Evolutionary conservation across 2,113 vertebrate genomes (phyloP), one percentile per base, ranked within the genome.

Genomic region (Herpetotheres cachinnans): DNA sequence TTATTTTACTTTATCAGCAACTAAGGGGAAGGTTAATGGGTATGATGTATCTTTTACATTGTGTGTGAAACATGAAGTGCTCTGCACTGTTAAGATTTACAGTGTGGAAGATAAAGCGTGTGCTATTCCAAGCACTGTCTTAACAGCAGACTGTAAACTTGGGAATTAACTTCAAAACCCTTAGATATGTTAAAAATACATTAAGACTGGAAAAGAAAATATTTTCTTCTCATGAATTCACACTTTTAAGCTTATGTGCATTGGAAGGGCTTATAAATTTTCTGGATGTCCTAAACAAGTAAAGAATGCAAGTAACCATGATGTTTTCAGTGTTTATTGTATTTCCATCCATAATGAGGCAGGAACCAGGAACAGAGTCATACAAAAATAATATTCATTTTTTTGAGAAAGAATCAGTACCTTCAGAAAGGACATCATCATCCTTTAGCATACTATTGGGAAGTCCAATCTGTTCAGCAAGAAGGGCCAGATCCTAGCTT

Each of bases 1-100:
- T 91, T 86, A 84, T 98, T 98, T 98, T 98, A 98, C 92, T 98
- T 98, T 98, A 98, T 98, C 97, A 97, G 97, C 97, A 97, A 82
- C 86, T 95, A 90, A 97, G 92, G 91, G 93, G 84, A 97, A 98
- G 96, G 97, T 98, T 98, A 98, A 98, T 98, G 88, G 88, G 87
- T 83, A 46, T 97, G 96, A 97, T 98, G 83, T 94, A 97, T 98
- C 96, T 98, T 98, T 97, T 95, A 95, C 50, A 36, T 94, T 94
- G 76, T 97, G 77, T 94, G 90, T 97, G 97, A 98, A 98, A 93
- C 95, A 89, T 72, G 74, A 82, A 97, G 85, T 95, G 56, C 93
- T 97, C 89, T 91, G 70, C 29, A 32, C 77, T 95, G 56, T 90
- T 70, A 93, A 95, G 96, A 98, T 97, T 98, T 98, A 97, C 91